Conservation (phyloP, 2,888 invertebrate genomes). For the Synergus laeviventris region DNA sequence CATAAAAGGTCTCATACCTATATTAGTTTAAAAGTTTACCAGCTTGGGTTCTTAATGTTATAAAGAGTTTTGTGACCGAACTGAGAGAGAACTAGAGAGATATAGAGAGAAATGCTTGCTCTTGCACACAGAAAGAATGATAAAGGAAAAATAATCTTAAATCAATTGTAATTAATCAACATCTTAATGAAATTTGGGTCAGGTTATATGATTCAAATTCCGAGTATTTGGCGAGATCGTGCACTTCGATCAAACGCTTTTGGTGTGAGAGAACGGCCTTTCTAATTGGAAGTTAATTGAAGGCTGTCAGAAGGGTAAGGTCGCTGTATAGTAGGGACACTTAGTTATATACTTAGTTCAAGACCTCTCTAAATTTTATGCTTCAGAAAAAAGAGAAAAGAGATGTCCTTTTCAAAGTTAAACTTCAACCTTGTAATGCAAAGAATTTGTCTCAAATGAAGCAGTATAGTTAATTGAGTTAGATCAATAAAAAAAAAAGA, state of each 20-base stretch:
- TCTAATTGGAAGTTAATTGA: constrained; percentile 19
- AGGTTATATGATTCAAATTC: neutral
- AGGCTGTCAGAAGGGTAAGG: neutral
- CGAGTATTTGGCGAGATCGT: neutral
- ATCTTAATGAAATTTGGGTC: neutral
- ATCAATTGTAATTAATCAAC: neutral
- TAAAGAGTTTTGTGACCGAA: neutral
- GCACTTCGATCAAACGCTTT: neutral
- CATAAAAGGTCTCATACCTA: neutral
- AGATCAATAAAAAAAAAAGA: constrained; percentile 9
- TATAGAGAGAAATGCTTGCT: neutral
- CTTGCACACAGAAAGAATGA: neutral
- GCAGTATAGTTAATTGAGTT: neutral
- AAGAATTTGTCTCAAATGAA: constrained; percentile 6
- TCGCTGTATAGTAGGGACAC: neutral
- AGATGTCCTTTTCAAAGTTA: neutral
- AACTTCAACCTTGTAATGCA: neutral
- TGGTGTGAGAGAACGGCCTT: neutral
- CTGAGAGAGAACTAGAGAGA: too few species aligned
- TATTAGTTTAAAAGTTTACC: neutral
- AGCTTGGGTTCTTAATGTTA: neutral
- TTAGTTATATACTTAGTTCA: neutral
- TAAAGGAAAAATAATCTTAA: neutral
- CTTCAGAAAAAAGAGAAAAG: neutral
- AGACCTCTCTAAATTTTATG: neutral